phyloP scores from a whole-genome alignment of 2,113 vertebrate genomes.

The Tympanuchus pallidicinctus region DNA sequence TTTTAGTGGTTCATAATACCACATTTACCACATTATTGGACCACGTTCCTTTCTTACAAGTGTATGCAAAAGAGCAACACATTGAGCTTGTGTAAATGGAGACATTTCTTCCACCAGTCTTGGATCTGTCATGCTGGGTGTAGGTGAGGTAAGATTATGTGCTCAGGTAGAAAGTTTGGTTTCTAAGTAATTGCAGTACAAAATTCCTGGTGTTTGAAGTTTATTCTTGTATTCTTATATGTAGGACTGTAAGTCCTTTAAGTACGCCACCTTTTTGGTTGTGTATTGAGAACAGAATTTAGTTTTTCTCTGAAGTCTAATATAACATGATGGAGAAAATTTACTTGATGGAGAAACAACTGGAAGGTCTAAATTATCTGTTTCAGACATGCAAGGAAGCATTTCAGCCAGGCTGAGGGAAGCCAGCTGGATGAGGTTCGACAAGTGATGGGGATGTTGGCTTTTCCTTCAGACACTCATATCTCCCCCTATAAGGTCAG shows the following conservation, averaged over 20 bases:
- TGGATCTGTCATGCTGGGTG: neutral
- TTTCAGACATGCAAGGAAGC: constrained; percentile 94
- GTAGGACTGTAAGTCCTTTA: neutral
- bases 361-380: neutral
- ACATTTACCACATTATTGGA: neutral
- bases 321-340: neutral
- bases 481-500: constrained; percentile 99
- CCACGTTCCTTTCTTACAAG: neutral
- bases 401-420: constrained; percentile 98
- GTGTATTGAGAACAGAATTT: neutral
- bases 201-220: neutral
- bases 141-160: neutral
- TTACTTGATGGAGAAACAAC: neutral
- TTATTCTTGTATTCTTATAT: neutral
- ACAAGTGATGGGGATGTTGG: constrained; percentile 99
- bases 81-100: neutral
- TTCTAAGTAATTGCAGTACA: neutral
- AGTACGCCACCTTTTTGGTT: neutral
- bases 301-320: neutral
- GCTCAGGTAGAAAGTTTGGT: neutral
- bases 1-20: neutral
- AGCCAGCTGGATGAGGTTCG: constrained; percentile 98
- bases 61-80: neutral
- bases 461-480: constrained; percentile 97
- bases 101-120: neutral